Percentiles rank a stretch among this genome's conserved stretches.
These are phyloP conservation scores for Zhuqinia jingwanae DNA, from an alignment of 2,888 invertebrate genomes.

Conservation along the genomic window DNA sequence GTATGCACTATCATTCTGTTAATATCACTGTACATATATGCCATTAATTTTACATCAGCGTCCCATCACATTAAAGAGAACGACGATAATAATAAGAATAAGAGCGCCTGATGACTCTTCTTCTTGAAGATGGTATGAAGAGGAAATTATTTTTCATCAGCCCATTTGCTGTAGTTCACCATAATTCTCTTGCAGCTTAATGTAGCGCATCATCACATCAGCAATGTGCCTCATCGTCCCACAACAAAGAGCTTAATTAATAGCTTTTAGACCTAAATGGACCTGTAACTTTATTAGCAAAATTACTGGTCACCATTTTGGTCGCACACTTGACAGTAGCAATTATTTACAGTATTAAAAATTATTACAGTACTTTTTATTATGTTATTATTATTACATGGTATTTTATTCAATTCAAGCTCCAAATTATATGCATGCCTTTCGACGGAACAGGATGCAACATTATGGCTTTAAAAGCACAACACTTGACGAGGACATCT, in stretches of 20 bases:
- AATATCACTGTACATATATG: neutral
- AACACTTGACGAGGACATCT: no score
- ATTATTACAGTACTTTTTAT: neutral
- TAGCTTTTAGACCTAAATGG: constrained; percentile 69
- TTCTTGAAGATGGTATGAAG: constrained; percentile 9
- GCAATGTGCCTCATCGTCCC: neutral
- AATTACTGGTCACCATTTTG: constrained; percentile 49
- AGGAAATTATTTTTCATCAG: constrained; percentile 50
- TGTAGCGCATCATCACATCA: neutral
- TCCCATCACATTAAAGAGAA: neutral
- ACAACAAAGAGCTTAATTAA: constrained; percentile 70
- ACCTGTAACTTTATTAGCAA: constrained; percentile 47
- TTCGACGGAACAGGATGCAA: no score
- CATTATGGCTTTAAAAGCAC: no score
- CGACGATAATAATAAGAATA: neutral
- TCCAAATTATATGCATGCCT: no score
- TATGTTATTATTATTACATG: no score
- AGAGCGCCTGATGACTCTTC: no score
- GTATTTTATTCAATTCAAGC: no score
- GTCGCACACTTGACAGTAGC: constrained; percentile 18
- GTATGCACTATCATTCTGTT: no score
- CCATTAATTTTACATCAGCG: constrained; percentile 13
- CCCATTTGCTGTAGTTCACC: neutral
- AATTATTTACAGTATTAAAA: neutral
- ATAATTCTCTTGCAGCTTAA: neutral